Conservation (phyloP, 2,888 invertebrate species). For the Danaus chrysippus region DNA sequence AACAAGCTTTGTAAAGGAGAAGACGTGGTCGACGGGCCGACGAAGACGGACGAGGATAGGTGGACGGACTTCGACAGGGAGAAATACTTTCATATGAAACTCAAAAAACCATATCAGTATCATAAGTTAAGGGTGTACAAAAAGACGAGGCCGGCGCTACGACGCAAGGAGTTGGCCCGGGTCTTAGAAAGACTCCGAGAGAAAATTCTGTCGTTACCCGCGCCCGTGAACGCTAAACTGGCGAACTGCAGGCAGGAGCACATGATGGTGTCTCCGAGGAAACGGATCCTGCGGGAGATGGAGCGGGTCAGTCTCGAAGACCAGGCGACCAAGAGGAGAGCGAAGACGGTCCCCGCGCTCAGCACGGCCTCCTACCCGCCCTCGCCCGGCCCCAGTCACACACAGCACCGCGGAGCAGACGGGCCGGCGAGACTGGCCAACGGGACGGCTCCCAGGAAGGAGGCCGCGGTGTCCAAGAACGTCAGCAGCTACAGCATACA, state of each 20-base stretch:
- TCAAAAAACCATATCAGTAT: constrained; percentile 76
- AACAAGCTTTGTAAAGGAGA: constrained; percentile 40
- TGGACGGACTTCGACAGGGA: constrained; percentile 64
- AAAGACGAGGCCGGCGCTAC: constrained; percentile 59
- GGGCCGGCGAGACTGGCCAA: constrained; percentile 43
- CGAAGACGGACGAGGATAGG: constrained; percentile 51
- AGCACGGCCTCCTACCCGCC: constrained; percentile 52
- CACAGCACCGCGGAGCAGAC: constrained; percentile 45
- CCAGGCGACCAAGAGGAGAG: constrained; percentile 81
- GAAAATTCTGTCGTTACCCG: constrained; percentile 57
- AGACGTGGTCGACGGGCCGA: constrained; percentile 52
- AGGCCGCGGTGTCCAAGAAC: constrained; percentile 58
- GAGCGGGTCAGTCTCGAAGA: constrained; percentile 87
- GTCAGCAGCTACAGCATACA: constrained; percentile 91
- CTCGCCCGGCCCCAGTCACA: constrained; percentile 46
- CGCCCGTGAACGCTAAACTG: constrained; percentile 66
- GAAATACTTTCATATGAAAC: constrained; percentile 72
- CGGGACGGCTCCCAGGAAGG: constrained; percentile 51
- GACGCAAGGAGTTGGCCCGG: constrained; percentile 56
- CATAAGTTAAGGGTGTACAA: constrained; percentile 72
- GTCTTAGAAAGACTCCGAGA: constrained; percentile 62
- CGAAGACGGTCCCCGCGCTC: constrained; percentile 67
- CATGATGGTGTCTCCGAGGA: constrained; percentile 87
- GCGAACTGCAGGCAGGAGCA: constrained; percentile 72
- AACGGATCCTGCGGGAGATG: constrained; percentile 89